A percentile compares a stretch with the other conserved stretches of the same genome.
Conservation (phyloP, 30 jellyfish, hydroid and myxozoan species). For the Phacellophora camtschatica region DNA sequence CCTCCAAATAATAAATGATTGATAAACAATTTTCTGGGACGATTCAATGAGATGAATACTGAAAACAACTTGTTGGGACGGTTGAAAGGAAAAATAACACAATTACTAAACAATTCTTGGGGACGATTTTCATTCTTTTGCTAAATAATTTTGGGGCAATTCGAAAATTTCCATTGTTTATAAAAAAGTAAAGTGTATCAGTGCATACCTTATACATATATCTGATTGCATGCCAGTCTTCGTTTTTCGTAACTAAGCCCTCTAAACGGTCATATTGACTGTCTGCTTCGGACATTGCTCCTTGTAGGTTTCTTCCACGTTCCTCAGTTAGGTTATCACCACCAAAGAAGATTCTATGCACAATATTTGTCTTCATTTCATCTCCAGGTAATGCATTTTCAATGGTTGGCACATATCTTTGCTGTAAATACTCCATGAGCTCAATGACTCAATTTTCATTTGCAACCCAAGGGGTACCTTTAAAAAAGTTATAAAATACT, state of each 20-base stretch:
- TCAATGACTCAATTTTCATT: constrained; percentile 37
- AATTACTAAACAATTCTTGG: too few species aligned
- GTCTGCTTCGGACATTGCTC: constrained; percentile 39
- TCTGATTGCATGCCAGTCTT: constrained; percentile 55
- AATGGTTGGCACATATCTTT: constrained; percentile 26
- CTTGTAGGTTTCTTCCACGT: constrained; percentile 25
- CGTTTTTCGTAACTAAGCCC: constrained; percentile 29
- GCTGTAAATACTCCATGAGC: constrained; percentile 11
- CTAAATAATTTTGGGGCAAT: too few species aligned
- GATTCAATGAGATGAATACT: too few species aligned
- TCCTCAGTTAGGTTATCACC: constrained; percentile 53
- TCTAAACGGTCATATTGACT: constrained; percentile 8
- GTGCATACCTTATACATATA: constrained; percentile 42
- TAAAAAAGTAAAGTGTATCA: too few species aligned
- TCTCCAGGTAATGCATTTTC: neutral
- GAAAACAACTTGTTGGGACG: too few species aligned
- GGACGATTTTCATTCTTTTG: too few species aligned
- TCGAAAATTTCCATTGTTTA: too few species aligned
- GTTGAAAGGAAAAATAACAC: too few species aligned
- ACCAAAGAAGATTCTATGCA: constrained; percentile 28
- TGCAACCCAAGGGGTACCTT: constrained; percentile 57
- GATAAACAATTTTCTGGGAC: too few species aligned
- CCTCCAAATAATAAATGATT: too few species aligned
- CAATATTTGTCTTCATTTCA: neutral
- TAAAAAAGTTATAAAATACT: too few species aligned